Evolutionary conservation across 2,888 invertebrate genomes (phyloP).

Genomic region (Horisme vitalbata): DNA sequence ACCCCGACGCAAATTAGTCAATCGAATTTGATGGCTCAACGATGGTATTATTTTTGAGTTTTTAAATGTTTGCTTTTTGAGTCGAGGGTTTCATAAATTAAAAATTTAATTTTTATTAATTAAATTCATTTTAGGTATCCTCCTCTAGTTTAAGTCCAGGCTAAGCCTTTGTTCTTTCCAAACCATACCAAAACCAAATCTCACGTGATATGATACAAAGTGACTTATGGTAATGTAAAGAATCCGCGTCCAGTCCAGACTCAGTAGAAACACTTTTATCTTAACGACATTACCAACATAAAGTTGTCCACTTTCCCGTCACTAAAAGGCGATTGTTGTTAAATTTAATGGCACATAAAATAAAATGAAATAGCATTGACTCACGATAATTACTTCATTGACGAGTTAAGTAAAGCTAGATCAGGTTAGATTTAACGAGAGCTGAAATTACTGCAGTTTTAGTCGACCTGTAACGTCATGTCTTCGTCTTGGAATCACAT

Average conservation of each 20-base stretch:
- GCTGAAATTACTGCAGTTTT: conserved; percentile 30
- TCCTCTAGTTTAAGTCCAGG: no score
- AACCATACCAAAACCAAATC: conserved; percentile 11
- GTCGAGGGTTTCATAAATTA: no score
- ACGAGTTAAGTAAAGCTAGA: conserved; percentile 41
- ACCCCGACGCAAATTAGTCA: no score
- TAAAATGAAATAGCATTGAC: conserved; percentile 61
- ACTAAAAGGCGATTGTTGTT: conserved; percentile 78
- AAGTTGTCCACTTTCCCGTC: conserved; percentile 69
- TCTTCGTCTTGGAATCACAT: conserved; percentile 18
- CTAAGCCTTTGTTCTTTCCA: conserved; percentile 3
- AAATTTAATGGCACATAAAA: conserved; percentile 77
- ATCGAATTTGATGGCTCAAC: no score
- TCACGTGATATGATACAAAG: conserved; percentile 36
- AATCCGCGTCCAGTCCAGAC: conserved; percentile 35
- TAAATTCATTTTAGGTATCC: no score
- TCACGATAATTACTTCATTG: conserved; percentile 60
- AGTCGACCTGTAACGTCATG: conserved; percentile 20
- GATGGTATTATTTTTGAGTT: no score
- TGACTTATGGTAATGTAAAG: conserved; percentile 63
- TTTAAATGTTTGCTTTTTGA: no score
- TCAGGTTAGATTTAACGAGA: conserved; percentile 33
- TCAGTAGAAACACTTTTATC: conserved; percentile 60
- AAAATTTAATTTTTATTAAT: no score
- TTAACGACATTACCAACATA: conserved; percentile 71